Evolutionary conservation across 2,113 vertebrate species (phyloP), one percentile per base, ranked within the genome.

Genomic region (Podiceps cristatus): DNA sequence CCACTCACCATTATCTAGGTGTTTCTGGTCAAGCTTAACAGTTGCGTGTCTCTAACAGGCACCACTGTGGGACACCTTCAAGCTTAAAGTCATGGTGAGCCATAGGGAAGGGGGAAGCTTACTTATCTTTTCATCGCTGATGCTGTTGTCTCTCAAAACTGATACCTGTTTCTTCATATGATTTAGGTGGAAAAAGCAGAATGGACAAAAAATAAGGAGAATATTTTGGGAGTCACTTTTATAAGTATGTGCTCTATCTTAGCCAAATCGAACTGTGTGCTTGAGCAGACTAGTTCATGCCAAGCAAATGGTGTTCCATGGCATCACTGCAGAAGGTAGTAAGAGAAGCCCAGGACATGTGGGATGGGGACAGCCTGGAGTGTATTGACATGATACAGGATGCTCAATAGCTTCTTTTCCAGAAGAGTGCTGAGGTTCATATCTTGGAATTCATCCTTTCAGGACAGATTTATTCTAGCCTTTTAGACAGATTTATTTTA

Each of bases 291-390:
- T 11, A 7, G 6, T 18, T 55, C 49, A 49, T 55, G 31, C 50
- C 8, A 7, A 55, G 22, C 13, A 44, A 45, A 45, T 3, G 6
- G 5, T 13, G 23, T 13, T 74, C 27, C 33, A 18, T 13, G 27
- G 24, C 20, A 31, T 8, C 49, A 31, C 47, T 72, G 76, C 27
- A 42, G 24, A 3, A 62, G 16, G 17, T 27, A 25, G 22, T 6
- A 52, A 53, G 31, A 1, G 1, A 90, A 78, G 52, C 14, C 31
- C 27, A 31, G 27, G 44, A 12, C 0, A 1, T 1, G 18, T 52
- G 31, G 14, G 56, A 49, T 35, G 23, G 37, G 11, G 28, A 58
- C 6, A 6, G 13, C 24, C 68, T 64, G 53, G 59, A 64, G 18
- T 18, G 9, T 24, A 13, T 55, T 45, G 17, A 9, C 52, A 18